Conservation (phyloP, 2,888 invertebrate genomes). For the Capitulum mitella region DNA sequence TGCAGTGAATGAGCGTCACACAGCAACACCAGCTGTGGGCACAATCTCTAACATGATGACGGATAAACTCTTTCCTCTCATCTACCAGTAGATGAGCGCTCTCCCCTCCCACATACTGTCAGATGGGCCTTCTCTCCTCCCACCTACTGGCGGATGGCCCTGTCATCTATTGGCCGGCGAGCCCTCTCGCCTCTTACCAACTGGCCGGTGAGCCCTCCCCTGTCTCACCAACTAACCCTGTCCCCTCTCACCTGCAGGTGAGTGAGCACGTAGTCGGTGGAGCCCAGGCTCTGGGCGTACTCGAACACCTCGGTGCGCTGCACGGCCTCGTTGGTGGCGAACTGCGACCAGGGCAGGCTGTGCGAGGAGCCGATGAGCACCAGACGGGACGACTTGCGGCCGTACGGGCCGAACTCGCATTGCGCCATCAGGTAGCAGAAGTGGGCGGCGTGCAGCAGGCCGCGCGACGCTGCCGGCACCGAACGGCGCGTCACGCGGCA, state of each 20-base stretch:
- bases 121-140: no score
- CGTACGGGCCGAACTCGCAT: conserved; percentile 53
- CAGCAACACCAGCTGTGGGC: no score
- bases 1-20: no score
- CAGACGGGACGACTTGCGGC: conserved; percentile 56
- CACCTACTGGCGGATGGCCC: no score
- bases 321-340: conserved; percentile 73
- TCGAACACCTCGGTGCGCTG: conserved; percentile 94
- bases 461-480: conserved; percentile 45
- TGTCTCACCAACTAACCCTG: no score
- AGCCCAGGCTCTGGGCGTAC: conserved; percentile 75
- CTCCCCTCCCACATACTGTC: no score
- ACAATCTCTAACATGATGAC: no score
- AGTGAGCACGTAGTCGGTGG: conserved; percentile 54
- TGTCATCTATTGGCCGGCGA: no score
- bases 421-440: conserved; percentile 91
- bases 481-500: conserved; percentile 38
- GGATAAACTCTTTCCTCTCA: no score
- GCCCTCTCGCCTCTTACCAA: no score
- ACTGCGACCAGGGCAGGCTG: conserved; percentile 51
- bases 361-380: conserved; percentile 72
- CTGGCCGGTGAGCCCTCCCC: no score
- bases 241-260: conserved; percentile 28
- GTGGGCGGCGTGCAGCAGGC: conserved; percentile 82
- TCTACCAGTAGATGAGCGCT: no score